Percentiles rank a stretch among this genome's conserved stretches.
Conservation (phyloP, 2,797 vertebrate species). For the Ficedula albicollis region DNA sequence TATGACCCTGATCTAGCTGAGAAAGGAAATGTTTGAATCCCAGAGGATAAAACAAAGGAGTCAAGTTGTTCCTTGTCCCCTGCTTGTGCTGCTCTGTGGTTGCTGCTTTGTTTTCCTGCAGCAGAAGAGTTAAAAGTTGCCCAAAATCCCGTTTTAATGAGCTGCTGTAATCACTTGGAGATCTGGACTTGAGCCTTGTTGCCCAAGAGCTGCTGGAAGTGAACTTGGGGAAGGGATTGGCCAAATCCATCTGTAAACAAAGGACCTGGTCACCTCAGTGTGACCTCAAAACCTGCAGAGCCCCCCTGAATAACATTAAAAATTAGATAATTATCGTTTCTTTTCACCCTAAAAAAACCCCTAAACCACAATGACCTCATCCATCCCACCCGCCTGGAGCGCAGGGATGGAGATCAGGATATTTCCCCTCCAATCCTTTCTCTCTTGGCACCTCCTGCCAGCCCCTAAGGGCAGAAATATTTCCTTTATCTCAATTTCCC, state of each 20-base stretch:
- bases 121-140: neutral
- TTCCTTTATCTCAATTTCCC: neutral
- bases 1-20: neutral
- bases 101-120: neutral
- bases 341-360: neutral
- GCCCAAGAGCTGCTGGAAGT: neutral
- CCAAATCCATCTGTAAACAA: rapidly evolving
- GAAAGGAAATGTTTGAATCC: neutral
- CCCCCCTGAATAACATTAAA: rapidly evolving
- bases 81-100: neutral
- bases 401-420: neutral
- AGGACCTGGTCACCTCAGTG: neutral
- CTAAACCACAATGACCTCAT: rapidly evolving
- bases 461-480: neutral
- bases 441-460: neutral
- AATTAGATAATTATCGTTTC: rapidly evolving
- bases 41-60: neutral
- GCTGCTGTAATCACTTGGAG: neutral
- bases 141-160: neutral
- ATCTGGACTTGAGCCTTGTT: neutral
- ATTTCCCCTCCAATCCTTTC: neutral
- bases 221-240: neutral
- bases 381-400: neutral
- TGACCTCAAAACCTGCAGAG: neutral
- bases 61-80: rapidly evolving